Evolutionary conservation across 2,888 invertebrate genomes (phyloP).

Genomic region (Mesochorus sp.): DNA sequence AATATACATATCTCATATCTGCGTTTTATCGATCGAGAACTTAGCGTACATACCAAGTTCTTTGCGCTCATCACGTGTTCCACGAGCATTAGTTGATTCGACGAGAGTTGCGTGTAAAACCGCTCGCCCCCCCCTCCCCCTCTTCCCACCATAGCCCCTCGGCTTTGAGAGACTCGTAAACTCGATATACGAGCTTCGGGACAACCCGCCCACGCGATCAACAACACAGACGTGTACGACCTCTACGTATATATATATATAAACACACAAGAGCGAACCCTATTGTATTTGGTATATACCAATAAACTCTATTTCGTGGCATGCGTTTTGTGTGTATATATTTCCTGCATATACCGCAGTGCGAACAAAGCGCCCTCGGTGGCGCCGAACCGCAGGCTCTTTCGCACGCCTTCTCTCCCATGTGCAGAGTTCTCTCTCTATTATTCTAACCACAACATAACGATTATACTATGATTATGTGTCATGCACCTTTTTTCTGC

Average conservation of each 20-base stretch:
- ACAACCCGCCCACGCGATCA: slow-evolving; percentile 47
- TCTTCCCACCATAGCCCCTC: neutral
- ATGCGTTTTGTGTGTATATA: neutral
- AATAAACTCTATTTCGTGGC: slow-evolving; percentile 31
- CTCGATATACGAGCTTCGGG: neutral
- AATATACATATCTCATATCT: neutral
- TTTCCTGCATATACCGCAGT: neutral
- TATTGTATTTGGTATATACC: neutral
- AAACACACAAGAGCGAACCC: neutral
- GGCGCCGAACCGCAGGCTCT: slow-evolving; percentile 18
- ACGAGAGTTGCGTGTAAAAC: slow-evolving; percentile 49
- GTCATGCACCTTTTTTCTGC: no score
- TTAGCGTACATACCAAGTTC: neutral
- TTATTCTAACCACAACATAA: neutral
- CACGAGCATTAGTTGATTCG: slow-evolving; percentile 44
- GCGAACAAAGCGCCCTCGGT: slow-evolving; percentile 11
- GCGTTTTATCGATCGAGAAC: neutral
- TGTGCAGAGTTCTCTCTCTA: no score
- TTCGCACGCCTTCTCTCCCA: slow-evolving; percentile 16
- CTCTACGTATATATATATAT: neutral
- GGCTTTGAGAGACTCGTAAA: neutral
- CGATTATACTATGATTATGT: no score
- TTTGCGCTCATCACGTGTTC: slow-evolving; percentile 36
- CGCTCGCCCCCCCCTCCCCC: neutral
- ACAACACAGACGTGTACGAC: neutral